Conservation (phyloP, 1,140 invertebrate species). For the Bombus vancouverensis region DNA sequence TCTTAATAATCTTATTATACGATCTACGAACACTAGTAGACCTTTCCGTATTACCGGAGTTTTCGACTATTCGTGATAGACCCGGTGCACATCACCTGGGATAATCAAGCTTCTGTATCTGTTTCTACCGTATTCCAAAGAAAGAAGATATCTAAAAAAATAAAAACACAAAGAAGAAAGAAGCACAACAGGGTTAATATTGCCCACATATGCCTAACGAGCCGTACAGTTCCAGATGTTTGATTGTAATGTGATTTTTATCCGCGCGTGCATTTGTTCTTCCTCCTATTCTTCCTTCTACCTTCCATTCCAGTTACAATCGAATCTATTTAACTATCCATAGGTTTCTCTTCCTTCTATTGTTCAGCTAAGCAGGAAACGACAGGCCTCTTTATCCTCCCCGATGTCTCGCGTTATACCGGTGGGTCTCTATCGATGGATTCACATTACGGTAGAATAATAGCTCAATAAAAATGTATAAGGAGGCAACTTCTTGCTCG, state of each 20-base stretch:
- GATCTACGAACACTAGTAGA: no score
- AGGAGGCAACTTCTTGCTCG: conserved; percentile 21
- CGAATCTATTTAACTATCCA: conserved; percentile 18
- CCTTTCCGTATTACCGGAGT: no score
- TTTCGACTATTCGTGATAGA: no score
- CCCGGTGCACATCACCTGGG: no score
- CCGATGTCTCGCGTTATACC: conserved; percentile 19
- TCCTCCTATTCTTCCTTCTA: neutral
- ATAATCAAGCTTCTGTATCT: no score
- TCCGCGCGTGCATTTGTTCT: neutral
- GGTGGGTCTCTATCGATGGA: conserved; percentile 44
- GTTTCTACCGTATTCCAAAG: neutral
- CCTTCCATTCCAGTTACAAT: neutral
- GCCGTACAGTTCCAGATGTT: neutral
- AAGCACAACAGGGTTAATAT: neutral
- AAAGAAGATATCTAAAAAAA: neutral
- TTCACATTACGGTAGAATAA: conserved; percentile 55
- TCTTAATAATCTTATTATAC: no score
- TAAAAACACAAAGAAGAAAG: neutral
- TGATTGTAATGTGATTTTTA: neutral
- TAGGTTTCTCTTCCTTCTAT: neutral
- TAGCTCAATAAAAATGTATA: conserved; percentile 61
- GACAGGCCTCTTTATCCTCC: neutral
- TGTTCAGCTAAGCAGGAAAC: neutral
- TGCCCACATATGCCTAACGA: neutral